A percentile compares a stretch with the other conserved stretches of the same genome.
phyloP scores from a whole-genome alignment of 1,140 invertebrate species.

The Paramacrobiotus metropolitanus region DNA sequence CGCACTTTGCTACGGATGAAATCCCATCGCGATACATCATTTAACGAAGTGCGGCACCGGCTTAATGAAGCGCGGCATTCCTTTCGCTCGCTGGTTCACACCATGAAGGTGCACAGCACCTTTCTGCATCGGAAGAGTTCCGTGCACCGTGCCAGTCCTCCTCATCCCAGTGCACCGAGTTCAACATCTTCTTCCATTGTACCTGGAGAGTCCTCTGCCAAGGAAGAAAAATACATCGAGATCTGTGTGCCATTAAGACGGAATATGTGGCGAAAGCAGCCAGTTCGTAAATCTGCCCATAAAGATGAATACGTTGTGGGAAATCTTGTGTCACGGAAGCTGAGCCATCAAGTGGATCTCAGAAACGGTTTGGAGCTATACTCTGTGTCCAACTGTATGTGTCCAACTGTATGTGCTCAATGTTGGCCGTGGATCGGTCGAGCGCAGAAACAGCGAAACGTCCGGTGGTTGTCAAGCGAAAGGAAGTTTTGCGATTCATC shows the following conservation, averaged over 20 bases:
- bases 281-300: neutral
- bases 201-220: neutral
- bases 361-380: neutral
- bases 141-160: too few relatives aligned
- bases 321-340: too few relatives aligned
- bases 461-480: slow-evolving; percentile 18
- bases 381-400: neutral
- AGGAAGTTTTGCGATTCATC: slow-evolving; percentile 29
- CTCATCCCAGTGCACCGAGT: too few relatives aligned
- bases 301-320: neutral
- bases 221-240: neutral
- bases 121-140: too few relatives aligned
- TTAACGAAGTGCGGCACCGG: too few relatives aligned
- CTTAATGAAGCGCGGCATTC: too few relatives aligned
- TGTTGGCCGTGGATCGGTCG: neutral
- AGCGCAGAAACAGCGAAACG: neutral
- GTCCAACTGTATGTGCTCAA: neutral
- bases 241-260: neutral
- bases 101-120: too few relatives aligned
- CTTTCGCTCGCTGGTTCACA: too few relatives aligned
- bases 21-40: too few relatives aligned
- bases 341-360: neutral
- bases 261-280: neutral
- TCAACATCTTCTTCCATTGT: too few relatives aligned
- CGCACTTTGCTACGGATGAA: too few relatives aligned